phyloP scores from a whole-genome alignment of 2,113 vertebrate genomes.

The Atrichornis clamosus region DNA sequence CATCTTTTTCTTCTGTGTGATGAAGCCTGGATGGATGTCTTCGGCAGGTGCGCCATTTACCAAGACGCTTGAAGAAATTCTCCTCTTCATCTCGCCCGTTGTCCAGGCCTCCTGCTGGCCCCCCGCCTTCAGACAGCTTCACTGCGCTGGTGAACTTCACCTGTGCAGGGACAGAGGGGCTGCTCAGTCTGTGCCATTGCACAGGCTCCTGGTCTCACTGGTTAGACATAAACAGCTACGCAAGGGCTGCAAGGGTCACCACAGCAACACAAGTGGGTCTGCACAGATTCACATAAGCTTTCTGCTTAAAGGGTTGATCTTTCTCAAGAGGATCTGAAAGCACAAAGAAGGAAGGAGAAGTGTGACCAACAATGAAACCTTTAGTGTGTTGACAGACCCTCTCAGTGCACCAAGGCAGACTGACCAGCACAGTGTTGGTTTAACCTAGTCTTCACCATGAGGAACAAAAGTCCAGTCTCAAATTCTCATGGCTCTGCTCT shows the following conservation, averaged over 20 bases:
- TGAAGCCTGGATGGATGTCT: slow-evolving; percentile 90
- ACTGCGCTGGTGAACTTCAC: slow-evolving; percentile 98
- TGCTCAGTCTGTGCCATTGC: background rate
- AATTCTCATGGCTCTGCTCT: background rate
- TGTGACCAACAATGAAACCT: background rate
- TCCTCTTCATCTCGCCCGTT: slow-evolving; percentile 95
- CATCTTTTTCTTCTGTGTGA: slow-evolving; percentile 93
- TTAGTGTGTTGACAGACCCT: background rate
- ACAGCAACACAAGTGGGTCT: background rate
- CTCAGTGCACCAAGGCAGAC: background rate
- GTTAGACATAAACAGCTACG: background rate
- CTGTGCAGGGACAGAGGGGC: slow-evolving; percentile 61
- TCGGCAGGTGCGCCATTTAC: slow-evolving; percentile 93
- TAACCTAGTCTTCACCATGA: background rate
- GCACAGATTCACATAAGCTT: background rate
- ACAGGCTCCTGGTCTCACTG: background rate
- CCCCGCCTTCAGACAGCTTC: slow-evolving; percentile 91
- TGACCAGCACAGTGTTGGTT: background rate
- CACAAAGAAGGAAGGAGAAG: background rate
- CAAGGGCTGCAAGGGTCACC: background rate
- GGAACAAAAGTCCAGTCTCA: background rate
- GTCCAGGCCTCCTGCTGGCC: slow-evolving; percentile 81
- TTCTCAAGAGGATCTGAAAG: background rate
- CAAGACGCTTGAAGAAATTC: slow-evolving; percentile 99
- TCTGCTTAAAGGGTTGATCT: background rate